Conservation (phyloP, 2,113 vertebrate genomes). For the Albula glossodonta region DNA sequence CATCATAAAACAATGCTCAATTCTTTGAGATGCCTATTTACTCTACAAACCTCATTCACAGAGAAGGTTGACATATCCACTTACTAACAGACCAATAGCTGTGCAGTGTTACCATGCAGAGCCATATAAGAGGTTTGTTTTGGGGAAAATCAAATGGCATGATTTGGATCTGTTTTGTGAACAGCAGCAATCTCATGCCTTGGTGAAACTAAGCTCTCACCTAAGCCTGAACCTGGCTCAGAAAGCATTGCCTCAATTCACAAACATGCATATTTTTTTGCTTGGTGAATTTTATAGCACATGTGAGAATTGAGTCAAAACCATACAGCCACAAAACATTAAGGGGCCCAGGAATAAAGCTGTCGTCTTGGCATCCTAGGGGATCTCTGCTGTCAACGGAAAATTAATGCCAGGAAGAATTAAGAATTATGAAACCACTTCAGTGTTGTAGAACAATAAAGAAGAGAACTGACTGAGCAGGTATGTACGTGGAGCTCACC, state of each 20-base stretch:
- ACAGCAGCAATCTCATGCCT: not conserved
- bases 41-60: not conserved
- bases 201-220: not conserved
- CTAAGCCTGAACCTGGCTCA: constrained; percentile 11
- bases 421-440: constrained; percentile 43
- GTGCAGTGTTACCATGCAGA: no score
- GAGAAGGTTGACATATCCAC: not conserved
- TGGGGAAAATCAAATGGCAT: no score
- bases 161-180: no score
- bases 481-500: not conserved
- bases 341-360: constrained; percentile 44
- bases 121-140: no score
- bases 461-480: constrained; percentile 25
- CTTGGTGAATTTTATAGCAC: constrained; percentile 51
- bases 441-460: constrained; percentile 41
- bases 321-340: constrained; percentile 33
- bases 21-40: not conserved
- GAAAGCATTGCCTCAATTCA: constrained; percentile 25
- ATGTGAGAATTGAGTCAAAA: constrained; percentile 45
- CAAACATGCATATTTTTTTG: constrained; percentile 40
- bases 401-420: constrained; percentile 54
- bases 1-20: not conserved
- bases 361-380: constrained; percentile 38
- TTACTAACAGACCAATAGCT: not conserved
- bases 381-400: constrained; percentile 31